These are phyloP conservation scores for Gavia stellata DNA, from an alignment of 2,113 vertebrate genomes.

Conservation along the genomic window DNA sequence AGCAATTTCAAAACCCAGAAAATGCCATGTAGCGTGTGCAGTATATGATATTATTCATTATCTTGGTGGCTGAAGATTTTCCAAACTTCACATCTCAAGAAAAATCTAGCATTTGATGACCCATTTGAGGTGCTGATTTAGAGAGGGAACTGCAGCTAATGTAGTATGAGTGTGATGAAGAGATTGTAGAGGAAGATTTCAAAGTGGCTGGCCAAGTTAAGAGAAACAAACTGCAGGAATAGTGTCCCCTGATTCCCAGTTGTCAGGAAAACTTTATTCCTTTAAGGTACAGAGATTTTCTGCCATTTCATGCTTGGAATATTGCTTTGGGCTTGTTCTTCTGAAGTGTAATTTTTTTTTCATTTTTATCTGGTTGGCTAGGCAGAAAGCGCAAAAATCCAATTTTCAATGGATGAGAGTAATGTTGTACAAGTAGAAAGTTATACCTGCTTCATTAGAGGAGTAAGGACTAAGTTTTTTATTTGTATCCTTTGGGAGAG, in stretches of 20 bases:
- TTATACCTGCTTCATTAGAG: background rate
- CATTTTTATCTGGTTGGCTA: background rate
- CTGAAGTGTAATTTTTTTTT: background rate
- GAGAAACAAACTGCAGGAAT: background rate
- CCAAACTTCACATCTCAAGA: background rate
- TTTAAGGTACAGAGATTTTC: background rate
- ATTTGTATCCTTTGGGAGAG: background rate
- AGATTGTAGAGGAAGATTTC: background rate
- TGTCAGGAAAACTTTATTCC: background rate
- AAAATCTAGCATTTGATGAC: background rate
- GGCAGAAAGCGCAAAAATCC: background rate
- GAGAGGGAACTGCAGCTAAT: background rate
- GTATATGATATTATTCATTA: background rate
- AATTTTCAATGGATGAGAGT: background rate
- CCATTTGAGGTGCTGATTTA: background rate
- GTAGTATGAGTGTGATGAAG: background rate
- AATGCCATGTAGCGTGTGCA: background rate
- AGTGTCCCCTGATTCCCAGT: background rate
- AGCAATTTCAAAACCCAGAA: background rate
- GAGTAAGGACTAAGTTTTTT: background rate
- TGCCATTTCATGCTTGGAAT: slow-evolving; percentile 22
- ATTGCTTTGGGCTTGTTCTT: slow-evolving; percentile 34
- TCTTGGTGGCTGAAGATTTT: background rate
- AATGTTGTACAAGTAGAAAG: background rate
- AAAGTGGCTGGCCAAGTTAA: background rate